Evolutionary conservation across 2,797 vertebrate species (phyloP), one percentile per base, ranked within the genome.

Genomic region (Falco rusticolus): DNA sequence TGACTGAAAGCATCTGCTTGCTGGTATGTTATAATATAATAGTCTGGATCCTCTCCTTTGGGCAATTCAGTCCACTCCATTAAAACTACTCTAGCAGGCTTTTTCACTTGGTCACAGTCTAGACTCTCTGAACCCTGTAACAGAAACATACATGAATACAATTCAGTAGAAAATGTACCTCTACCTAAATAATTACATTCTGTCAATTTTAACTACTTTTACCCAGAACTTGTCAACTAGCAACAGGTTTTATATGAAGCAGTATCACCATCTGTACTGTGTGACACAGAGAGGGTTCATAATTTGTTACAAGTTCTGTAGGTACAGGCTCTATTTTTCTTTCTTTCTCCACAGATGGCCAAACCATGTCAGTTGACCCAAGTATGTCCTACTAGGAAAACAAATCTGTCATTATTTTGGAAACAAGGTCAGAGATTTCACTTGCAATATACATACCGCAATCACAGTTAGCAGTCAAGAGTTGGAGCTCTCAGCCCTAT

Each of bases 31-130:
- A 99, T 85, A 84, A 97, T 92, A 81, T 98, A 99, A 93, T 94
- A 94, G 79, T 98, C 98, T 90, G 98, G 88, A 89, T 96, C 94
- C 64, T 68, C 77, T 96, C 88, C 91, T 41, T 95, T 80, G 21
- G 98, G 97, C 93, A 99, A 98, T 69, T 95, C 87, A 82, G 96
- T 94, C 98, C 99, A 99, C 24, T 97, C 95, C 96, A 99, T 66
- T 86, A 97, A 97, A 77, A 98, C 88, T 31, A 77, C 76, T 87
- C 97, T 96, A 84, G 80, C 41, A 70, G 94, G 85, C 20, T 92
- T 97, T 78, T 86, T 89, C 12, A 1, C 56, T 77, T 72, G 70
- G 43, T 76, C 79, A 93, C 98, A 98, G 26, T 97, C 95, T 50
- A 98, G 92, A 82, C 91, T 86, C 77, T 97, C 64, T n/a, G 96